Conservation (phyloP, 2,888 invertebrate species). For the Drosophila melanosoma region DNA sequence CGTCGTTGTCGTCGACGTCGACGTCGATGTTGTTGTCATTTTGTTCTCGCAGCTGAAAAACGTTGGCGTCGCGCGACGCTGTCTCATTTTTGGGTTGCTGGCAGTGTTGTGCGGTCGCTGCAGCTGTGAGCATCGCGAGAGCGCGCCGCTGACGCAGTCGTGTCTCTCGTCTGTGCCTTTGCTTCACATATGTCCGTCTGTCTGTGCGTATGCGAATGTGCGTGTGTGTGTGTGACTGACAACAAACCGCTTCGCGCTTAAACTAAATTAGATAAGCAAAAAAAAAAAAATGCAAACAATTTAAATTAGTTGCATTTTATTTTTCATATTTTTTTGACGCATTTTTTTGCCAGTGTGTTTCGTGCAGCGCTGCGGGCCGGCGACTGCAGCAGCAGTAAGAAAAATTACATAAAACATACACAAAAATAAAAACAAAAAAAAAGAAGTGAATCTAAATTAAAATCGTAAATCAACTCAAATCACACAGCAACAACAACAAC, state of each 20-base stretch:
- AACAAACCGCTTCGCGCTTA: slow-evolving; percentile 55
- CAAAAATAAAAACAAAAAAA: slow-evolving; percentile 25
- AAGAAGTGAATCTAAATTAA: slow-evolving; percentile 48
- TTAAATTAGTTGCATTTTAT: slow-evolving; percentile 21
- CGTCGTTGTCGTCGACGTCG: slow-evolving; percentile 18
- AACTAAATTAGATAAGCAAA: slow-evolving; percentile 27
- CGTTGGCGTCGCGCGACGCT: slow-evolving; percentile 58
- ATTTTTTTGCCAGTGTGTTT: slow-evolving; percentile 51
- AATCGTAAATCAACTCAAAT: slow-evolving; percentile 59
- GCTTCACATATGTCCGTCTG: slow-evolving; percentile 22
- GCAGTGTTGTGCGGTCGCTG: slow-evolving; percentile 74
- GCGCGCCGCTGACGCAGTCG: slow-evolving; percentile 57
- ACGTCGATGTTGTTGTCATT: slow-evolving; percentile 19
- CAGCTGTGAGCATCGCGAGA: slow-evolving; percentile 74
- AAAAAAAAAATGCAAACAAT: slow-evolving; percentile 11
- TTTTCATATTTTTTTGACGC: slow-evolving; percentile 32
- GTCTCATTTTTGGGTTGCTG: slow-evolving; percentile 38
- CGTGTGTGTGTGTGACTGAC: slow-evolving; percentile 41
- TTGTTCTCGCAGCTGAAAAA: slow-evolving; percentile 46
- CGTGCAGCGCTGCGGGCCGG: slow-evolving; percentile 56
- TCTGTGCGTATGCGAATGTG: slow-evolving; percentile 9
- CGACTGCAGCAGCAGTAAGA: slow-evolving; percentile 41
- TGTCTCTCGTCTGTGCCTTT: slow-evolving; percentile 13
- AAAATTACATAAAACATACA: slow-evolving; percentile 50
- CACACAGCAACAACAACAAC: slow-evolving; percentile 29